Conservation (phyloP, 2,797 vertebrate species). For the Onychomys leucogaster region DNA sequence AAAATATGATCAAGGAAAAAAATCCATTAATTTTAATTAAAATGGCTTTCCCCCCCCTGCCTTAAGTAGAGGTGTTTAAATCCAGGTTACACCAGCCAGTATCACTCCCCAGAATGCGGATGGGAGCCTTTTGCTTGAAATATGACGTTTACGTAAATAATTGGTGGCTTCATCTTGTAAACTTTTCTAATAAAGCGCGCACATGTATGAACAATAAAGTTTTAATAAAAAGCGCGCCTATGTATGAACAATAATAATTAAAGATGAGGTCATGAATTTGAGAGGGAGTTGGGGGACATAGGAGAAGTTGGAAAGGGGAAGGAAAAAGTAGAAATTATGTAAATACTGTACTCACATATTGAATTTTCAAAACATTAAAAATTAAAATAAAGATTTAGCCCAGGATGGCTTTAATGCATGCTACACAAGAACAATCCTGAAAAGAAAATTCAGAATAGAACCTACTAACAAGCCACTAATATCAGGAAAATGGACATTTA, state of each 20-base stretch:
- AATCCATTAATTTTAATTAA: constrained; percentile 86
- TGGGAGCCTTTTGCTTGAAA: constrained; percentile 61
- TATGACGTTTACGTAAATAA: constrained; percentile 79
- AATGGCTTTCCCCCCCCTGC: constrained; percentile 56
- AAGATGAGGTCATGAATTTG: background rate
- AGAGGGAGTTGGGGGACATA: background rate
- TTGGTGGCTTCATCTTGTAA: constrained; percentile 82
- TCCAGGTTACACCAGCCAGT: constrained; percentile 66
- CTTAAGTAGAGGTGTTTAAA: constrained; percentile 75
- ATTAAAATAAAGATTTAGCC: background rate
- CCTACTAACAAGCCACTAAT: background rate
- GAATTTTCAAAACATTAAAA: background rate
- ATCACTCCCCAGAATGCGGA: constrained; percentile 54
- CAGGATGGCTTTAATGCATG: background rate
- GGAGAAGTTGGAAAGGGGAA: background rate
- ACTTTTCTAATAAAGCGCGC: constrained; percentile 85
- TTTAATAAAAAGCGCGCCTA: no score
- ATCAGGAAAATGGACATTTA: background rate
- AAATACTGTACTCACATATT: background rate
- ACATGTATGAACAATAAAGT: no score
- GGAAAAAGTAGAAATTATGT: background rate
- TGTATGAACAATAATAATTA: background rate
- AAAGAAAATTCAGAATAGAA: background rate
- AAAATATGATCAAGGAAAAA: constrained; percentile 87
- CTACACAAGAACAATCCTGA: background rate